Evolutionary conservation across 2,888 invertebrate species (phyloP), one percentile per base, ranked within the genome.

Genomic region (Protonemura montana): DNA sequence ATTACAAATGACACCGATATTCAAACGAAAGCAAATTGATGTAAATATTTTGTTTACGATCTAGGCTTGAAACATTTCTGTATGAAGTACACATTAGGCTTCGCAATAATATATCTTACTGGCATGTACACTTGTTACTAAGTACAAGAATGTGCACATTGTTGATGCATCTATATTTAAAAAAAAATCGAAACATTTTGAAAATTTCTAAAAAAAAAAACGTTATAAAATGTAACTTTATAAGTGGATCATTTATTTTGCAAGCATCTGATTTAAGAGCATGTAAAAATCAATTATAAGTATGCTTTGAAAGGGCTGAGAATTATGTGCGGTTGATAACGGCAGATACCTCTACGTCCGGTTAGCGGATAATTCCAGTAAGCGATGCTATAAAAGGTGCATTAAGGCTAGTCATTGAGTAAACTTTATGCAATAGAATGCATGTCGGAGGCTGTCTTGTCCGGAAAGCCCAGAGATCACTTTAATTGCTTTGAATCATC

Each of bases 11-110:
- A 41, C 41, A 41, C 2, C 59, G 10, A 35, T 59, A 21, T 59
- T 59, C 21, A 59, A 59, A 16, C 59, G 59, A 59, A 16, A 21
- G 16, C 16, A 7, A 59, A 59, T 59, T 7, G 59, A 59, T 59
- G 59, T 59, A 59, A 59, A 59, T 59, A 59, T 59, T 59, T 59
- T 59, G 59, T 59, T 59, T 59, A 59, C 59, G 59, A 59, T 59
- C 59, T 1, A 10, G 21, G 59, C 59, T 2, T 2, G 59, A 16
- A 1, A 13, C 21, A 7, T 41, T 59, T 59, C 13, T 59, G 2
- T 59, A 21, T 21, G 21, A 59, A 59, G 13, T 13, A 10, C 21
- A 10, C 59, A 21, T 10, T 10, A 59, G 59, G 21, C 59, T 59
- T 3, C 2, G 13, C 7, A 59, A 3, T 59, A 21, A 59, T 21